Evolutionary conservation across 64 coral and sea anemone genomes (phyloP), one percentile per base, ranked within the genome.

Genomic region (Anthopleura sola): DNA sequence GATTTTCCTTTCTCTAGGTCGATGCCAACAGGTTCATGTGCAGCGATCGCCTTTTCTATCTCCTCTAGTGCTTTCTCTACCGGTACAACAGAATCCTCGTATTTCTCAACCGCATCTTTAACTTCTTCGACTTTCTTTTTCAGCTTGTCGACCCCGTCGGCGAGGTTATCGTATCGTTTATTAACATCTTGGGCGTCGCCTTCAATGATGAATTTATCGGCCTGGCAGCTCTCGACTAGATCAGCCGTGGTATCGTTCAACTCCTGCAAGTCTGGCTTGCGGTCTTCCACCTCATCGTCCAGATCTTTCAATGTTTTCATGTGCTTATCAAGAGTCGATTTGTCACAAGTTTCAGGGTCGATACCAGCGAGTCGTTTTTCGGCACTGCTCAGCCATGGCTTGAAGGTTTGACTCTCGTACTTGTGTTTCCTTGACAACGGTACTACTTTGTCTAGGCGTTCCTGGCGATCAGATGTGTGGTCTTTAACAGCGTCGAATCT

Each of bases 131-230:
- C 23, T 14, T 90, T 94, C 21, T 87, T 86, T 51, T 92, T 85
- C 3, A 91, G 39, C 3, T 85, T n/a, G 4, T 82, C 81, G 17
- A 92, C 82, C 9, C 90, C 88, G 29, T 78, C 84, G 3, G 68
- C 26, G 23, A 99, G 81, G 37, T 37, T 68, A 33, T 92, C 93
- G 82, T 92, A 99, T 6, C 97, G 90, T 85, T 99, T 94, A 74
- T 75, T 87, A 24, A 91, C 87, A 80, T 99, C 97, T 81, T 95
- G 85, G 0, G 82, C 90, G 53, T 99, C 93, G 31, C 93, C 97
- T 37, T 95, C 97, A 12, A 94, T 92, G 21, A 99, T 88, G 77
- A 78, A 99, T 68, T 92, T 88, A 53, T 99, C 97, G 79, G 90
- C 88, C 32, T 91, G 87, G 53, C 93, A 94, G 44, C 75, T 95